Base-by-base conservation (phyloP, 2,888 invertebrate genomes). In the Bellardia bayeri region DNA sequence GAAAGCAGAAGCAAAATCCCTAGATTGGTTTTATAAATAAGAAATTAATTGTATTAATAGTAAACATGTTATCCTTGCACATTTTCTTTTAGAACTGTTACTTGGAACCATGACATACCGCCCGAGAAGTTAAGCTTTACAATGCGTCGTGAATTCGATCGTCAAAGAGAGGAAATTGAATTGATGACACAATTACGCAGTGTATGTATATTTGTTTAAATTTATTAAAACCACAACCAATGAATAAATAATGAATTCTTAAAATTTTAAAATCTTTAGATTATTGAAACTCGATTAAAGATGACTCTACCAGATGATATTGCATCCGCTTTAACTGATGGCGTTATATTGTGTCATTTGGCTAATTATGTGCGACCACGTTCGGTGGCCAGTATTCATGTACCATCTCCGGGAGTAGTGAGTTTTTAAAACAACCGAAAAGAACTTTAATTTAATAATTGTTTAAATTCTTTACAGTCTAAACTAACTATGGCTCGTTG, bases 401-500 rank as follows among this genome's bases (percentile, higher is more conserved):
- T 98, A 91, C 98, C 98, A 88, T 98, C 98, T 89, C 97, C 98
- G 71, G 97, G 97, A 90, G 97, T 97, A 95, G 98, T 98, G 93
- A 95, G 95, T 94, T 80, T 78, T 63, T 8, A 61, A 63, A 11
- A 56, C 74, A 14, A 40, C 7, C 61, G 0, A 23, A 23, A n/a
- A 23, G 6, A 37, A 63, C 14, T 42, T 54, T 78, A 0, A 69
- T 54, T 75, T 42, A 76, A 40, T 49, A 45, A n/a, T 49, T 37
- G 13, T 42, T 63, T 87, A 75, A 40, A 80, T 87, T 90, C 90
- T 83, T 95, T 98, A 97, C 97, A 98, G 98, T 98, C 98, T 54
- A 98, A 98, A 94, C 94, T 99, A 90, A 97, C 98, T n/a, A 97
- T 98, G 96, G 98, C 98, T 61, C 96, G 98, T 91, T 98, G 98